Evolutionary conservation across 2,797 vertebrate genomes (phyloP).

Genomic region (Diplodus sargus): DNA sequence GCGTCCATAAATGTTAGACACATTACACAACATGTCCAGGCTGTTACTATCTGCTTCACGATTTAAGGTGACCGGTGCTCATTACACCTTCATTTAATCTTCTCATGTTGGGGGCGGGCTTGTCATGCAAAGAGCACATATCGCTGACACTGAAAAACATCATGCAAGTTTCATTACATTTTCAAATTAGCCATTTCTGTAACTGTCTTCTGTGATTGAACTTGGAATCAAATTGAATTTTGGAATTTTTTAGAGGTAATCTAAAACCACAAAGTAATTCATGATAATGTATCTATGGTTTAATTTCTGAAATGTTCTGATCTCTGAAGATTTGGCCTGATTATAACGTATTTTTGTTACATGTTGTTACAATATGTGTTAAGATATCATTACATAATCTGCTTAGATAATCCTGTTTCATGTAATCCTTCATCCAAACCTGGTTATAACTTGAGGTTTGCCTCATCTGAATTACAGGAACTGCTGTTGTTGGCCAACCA

Average conservation of each 20-base stretch:
- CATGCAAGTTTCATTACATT: background rate
- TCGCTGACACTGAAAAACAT: background rate
- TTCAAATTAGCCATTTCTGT: constrained; percentile 8
- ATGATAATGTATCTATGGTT: too few species aligned
- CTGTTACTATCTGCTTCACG: background rate
- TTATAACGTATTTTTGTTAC: too few species aligned
- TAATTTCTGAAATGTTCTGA: too few species aligned
- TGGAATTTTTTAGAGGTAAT: too few species aligned
- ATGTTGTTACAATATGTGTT: too few species aligned
- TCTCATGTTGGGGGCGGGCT: background rate
- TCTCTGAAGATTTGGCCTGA: too few species aligned
- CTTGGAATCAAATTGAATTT: too few species aligned
- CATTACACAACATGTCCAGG: constrained; percentile 7
- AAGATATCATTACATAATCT: too few species aligned
- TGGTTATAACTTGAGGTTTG: background rate
- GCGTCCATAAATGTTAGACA: constrained; percentile 2
- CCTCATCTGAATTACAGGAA: constrained; percentile 5
- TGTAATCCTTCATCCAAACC: too few species aligned
- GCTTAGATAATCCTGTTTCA: too few species aligned
- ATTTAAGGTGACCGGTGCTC: constrained; percentile 8
- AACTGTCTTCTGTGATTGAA: background rate
- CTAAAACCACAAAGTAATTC: too few species aligned
- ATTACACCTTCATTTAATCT: constrained; percentile 20
- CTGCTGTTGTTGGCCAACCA: background rate
- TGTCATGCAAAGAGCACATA: constrained; percentile 13